These are phyloP conservation scores for Alligator sinensis DNA, from an alignment of 2,113 vertebrate genomes.

Conservation along the genomic window DNA sequence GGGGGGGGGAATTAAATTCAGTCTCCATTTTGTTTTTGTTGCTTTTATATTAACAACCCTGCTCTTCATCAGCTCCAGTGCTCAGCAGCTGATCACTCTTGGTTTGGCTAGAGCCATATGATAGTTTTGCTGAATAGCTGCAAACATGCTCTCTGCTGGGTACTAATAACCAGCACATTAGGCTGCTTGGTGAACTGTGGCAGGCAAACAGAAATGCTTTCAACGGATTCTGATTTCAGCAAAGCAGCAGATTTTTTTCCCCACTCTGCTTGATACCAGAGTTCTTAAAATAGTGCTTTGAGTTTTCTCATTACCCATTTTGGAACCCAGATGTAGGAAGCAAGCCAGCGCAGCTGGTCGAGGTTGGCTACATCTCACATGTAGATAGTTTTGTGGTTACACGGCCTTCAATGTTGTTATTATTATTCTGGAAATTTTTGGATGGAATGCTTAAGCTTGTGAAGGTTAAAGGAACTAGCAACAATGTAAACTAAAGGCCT, in stretches of 20 bases:
- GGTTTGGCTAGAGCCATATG: slow-evolving; percentile 38
- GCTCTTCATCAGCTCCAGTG: slow-evolving; percentile 48
- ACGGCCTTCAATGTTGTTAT: slow-evolving; percentile 23
- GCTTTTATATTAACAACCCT: slow-evolving; percentile 52
- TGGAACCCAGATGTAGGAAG: slow-evolving; percentile 75
- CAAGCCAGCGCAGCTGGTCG: slow-evolving; percentile 76
- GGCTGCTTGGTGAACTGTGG: slow-evolving; percentile 70
- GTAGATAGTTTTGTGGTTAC: slow-evolving; percentile 64
- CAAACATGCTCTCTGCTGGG: slow-evolving; percentile 66
- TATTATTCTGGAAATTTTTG: slow-evolving; percentile 45
- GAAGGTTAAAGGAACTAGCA: slow-evolving; percentile 15
- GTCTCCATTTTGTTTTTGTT: slow-evolving; percentile 40
- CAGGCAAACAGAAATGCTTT: slow-evolving; percentile 72
- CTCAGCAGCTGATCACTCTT: slow-evolving; percentile 49
- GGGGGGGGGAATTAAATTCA: slow-evolving; percentile 49
- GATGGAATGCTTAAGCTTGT: neutral
- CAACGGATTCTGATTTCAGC: slow-evolving; percentile 68
- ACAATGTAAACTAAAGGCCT: neutral
- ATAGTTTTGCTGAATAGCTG: slow-evolving; percentile 67
- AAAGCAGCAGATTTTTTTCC: slow-evolving; percentile 47
- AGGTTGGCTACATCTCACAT: slow-evolving; percentile 63
- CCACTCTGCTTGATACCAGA: slow-evolving; percentile 67
- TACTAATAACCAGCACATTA: slow-evolving; percentile 69
- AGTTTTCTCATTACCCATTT: slow-evolving; percentile 70
- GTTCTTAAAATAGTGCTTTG: slow-evolving; percentile 79